Base-by-base conservation (phyloP, 2,113 vertebrate species). In the Myrmophylax atrothorax region DNA sequence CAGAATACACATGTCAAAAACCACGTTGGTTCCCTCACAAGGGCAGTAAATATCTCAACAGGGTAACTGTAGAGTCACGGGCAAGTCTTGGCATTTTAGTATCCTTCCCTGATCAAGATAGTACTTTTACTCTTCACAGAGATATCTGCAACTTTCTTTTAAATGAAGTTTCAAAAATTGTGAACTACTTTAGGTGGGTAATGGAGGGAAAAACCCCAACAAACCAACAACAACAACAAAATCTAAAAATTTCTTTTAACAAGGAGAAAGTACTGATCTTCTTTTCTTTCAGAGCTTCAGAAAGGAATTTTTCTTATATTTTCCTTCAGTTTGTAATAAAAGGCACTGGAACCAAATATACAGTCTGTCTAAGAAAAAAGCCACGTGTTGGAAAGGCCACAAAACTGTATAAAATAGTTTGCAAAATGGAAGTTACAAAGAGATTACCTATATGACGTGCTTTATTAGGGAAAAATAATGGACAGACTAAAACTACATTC, bases 281-380 rank as follows among this genome's bases (percentile, higher is more conserved):
- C 76, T 80, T 70, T 82, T 31, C 60, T 26, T 87, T 23, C 16
- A 60, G 58, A 67, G 14, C 81, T 75, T 79, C 74, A 63, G 29
- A 77, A 80, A 56, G 23, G 33, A 38, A 9, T 82, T 89, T 84
- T 89, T 59, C 20, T 55, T 66, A 2, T 50, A 53, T 89, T 69
- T 95, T 88, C 75, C 72, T 53, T 67, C 23, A 83, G 50, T 73
- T 88, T 63, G 18, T 69, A 91, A 94, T 60, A 93, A 91, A 96
- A 91, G 46, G 38, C 60, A 88, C 44, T 80, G 29, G 20, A 90
- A 94, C 25, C 90, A 92, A 93, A 90, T 67, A 78, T 44, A 75
- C 40, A 68, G 31, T 49, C 59, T 53, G n/a, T 31, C 47, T 31
- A 81, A 14, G 31, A 14, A 78, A 93, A 84, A 88, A 50, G 8